A percentile compares a stretch with the other conserved stretches of the same genome.
Conservation (phyloP, 2,113 vertebrate genomes). For the Aspidoscelis tigris region DNA sequence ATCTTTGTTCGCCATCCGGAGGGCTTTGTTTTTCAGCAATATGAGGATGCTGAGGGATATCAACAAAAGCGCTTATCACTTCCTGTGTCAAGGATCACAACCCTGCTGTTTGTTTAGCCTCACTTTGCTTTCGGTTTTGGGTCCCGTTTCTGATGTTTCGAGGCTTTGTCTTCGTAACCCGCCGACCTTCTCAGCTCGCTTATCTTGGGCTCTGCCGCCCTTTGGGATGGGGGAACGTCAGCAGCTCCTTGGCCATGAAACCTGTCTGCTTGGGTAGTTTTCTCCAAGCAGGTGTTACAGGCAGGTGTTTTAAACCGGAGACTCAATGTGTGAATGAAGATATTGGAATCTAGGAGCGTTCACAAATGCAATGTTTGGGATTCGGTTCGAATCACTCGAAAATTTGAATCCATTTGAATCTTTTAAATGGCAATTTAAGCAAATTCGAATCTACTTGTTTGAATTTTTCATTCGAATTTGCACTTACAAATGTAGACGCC, state of each 20-base stretch:
- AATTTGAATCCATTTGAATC: no score
- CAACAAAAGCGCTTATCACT: constrained; percentile 66
- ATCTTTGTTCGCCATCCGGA: constrained; percentile 56
- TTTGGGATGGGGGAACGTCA: constrained; percentile 46
- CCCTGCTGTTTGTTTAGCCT: constrained; percentile 69
- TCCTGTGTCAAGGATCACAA: constrained; percentile 72
- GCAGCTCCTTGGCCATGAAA: constrained; percentile 57
- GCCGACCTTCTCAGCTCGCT: constrained; percentile 66
- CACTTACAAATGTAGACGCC: no score
- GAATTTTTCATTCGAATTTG: no score
- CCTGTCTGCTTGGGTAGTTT: constrained; percentile 43
- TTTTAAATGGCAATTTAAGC: no score
- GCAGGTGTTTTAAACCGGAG: no score
- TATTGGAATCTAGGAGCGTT: no score
- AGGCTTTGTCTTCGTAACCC: constrained; percentile 59
- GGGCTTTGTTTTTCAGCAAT: constrained; percentile 75
- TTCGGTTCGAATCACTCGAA: no score
- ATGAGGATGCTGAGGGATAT: constrained; percentile 71
- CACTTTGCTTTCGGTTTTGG: constrained; percentile 61
- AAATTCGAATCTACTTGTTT: no score
- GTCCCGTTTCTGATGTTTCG: constrained; percentile 53
- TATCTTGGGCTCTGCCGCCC: constrained; percentile 42
- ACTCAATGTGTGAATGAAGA: no score
- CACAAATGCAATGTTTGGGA: no score
- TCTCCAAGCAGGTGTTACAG: constrained; percentile 15